Evolutionary conservation across 35 echinoderm and acorn worm species (phyloP).

Genomic region (Lytechinus variegatus): DNA sequence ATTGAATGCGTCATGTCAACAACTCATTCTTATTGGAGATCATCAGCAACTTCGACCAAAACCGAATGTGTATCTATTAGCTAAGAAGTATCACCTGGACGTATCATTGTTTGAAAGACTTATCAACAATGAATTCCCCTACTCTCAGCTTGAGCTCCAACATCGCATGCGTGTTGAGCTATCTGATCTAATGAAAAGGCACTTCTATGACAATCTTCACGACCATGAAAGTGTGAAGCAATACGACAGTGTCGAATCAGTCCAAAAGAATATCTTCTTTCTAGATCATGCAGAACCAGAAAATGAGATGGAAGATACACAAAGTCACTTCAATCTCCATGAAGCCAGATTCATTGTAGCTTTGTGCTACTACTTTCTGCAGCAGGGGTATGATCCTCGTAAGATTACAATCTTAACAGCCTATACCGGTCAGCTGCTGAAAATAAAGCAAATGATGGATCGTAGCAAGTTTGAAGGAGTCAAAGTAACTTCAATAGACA

Average conservation of each 20-base stretch:
- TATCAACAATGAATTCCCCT: constrained; percentile 79
- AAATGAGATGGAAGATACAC: constrained; percentile 53
- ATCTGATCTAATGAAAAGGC: constrained; percentile 72
- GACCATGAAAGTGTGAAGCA: constrained; percentile 69
- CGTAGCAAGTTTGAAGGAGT: constrained; percentile 62
- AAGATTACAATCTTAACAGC: constrained; percentile 86
- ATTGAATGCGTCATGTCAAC: constrained; percentile 65
- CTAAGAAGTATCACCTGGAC: constrained; percentile 75
- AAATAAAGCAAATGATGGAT: constrained; percentile 66
- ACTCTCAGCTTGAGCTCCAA: constrained; percentile 62
- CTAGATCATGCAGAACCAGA: constrained; percentile 75
- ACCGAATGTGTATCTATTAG: constrained; percentile 85
- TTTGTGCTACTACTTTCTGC: constrained; percentile 74
- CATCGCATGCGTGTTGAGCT: constrained; percentile 92
- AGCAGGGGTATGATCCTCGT: constrained; percentile 64
- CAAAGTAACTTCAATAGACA: constrained; percentile 69
- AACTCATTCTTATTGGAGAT: constrained; percentile 92
- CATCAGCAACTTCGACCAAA: constrained; percentile 92
- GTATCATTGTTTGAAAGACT: constrained; percentile 91
- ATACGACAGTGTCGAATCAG: constrained; percentile 60
- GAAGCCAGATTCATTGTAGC: constrained; percentile 74
- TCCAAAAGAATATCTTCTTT: constrained; percentile 78
- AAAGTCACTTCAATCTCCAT: constrained; percentile 75
- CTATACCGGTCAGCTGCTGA: constrained; percentile 75
- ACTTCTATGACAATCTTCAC: constrained; percentile 66